phyloP scores from a whole-genome alignment of 2,888 invertebrate species.

The Notodonta ziczac region DNA sequence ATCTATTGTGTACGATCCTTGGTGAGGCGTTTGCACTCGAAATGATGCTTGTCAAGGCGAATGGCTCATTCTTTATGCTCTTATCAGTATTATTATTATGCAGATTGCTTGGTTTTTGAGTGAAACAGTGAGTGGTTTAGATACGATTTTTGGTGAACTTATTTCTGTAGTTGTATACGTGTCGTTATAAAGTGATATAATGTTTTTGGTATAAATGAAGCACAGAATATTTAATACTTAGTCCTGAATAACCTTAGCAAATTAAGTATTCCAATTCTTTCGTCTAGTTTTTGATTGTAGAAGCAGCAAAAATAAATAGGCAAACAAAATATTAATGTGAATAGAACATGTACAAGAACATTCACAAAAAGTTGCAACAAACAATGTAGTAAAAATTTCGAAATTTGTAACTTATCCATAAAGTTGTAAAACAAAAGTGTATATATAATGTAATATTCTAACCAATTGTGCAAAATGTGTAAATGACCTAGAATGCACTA shows the following conservation, averaged over 20 bases:
- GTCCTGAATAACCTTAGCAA: too few species aligned
- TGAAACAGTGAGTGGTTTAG: not conserved
- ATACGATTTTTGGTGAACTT: too few species aligned
- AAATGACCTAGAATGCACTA: slow-evolving; percentile 4
- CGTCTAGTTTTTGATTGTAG: too few species aligned
- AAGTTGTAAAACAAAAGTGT: not conserved
- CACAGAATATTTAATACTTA: too few species aligned
- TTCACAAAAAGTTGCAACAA: not conserved
- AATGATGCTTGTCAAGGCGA: slow-evolving; percentile 42
- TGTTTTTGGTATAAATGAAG: too few species aligned
- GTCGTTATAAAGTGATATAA: too few species aligned
- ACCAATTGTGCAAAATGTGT: not conserved
- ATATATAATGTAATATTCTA: not conserved
- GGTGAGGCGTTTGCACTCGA: slow-evolving; percentile 44
- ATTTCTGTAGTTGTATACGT: too few species aligned
- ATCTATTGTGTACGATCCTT: slow-evolving; percentile 67
- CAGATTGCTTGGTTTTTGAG: not conserved
- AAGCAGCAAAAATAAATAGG: too few species aligned
- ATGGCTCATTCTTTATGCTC: slow-evolving; percentile 32
- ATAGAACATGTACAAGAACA: not conserved
- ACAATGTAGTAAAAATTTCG: not conserved
- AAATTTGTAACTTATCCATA: not conserved
- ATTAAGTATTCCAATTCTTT: too few species aligned
- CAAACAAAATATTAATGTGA: too few species aligned
- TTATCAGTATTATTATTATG: slow-evolving; percentile 19